These are phyloP conservation scores for Pipra filicauda DNA, from an alignment of 2,113 vertebrate species.

Conservation along the genomic window DNA sequence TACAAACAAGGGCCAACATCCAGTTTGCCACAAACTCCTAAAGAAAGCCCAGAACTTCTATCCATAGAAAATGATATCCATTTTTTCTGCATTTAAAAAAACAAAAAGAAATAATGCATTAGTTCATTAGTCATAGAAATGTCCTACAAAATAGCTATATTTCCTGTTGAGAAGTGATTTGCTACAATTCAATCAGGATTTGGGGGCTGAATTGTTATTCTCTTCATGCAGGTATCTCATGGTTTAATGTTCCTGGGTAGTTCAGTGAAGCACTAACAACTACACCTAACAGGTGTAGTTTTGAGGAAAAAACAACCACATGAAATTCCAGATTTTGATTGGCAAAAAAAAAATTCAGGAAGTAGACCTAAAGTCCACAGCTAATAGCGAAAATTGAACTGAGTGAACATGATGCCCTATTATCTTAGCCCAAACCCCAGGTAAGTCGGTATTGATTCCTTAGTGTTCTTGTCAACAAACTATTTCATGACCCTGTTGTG, in stretches of 20 bases:
- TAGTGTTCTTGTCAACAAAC: not conserved
- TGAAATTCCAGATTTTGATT: not conserved
- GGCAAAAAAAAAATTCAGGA: not conserved
- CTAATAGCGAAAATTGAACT: not conserved
- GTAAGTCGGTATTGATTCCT: not conserved
- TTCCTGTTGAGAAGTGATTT: not conserved
- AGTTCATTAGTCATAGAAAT: not conserved
- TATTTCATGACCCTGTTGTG: not conserved
- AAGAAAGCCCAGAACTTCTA: not conserved
- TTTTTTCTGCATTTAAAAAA: not conserved
- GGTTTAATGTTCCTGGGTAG: not conserved
- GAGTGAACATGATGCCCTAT: not conserved
- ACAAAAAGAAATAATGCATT: not conserved
- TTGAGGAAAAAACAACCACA: not conserved
- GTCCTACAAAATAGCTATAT: not conserved
- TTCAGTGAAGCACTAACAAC: constrained; percentile 5
- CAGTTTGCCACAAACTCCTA: not conserved
- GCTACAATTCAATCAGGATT: not conserved
- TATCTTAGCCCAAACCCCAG: not conserved
- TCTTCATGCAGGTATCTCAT: not conserved
- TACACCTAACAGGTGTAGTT: not conserved
- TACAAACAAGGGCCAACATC: not conserved
- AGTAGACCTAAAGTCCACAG: not conserved
- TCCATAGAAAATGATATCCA: not conserved
- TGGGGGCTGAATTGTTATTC: not conserved